Evolutionary conservation across 2,888 invertebrate species (phyloP), one percentile per base, ranked within the genome.

Genomic region (Ophioninae sp.): DNA sequence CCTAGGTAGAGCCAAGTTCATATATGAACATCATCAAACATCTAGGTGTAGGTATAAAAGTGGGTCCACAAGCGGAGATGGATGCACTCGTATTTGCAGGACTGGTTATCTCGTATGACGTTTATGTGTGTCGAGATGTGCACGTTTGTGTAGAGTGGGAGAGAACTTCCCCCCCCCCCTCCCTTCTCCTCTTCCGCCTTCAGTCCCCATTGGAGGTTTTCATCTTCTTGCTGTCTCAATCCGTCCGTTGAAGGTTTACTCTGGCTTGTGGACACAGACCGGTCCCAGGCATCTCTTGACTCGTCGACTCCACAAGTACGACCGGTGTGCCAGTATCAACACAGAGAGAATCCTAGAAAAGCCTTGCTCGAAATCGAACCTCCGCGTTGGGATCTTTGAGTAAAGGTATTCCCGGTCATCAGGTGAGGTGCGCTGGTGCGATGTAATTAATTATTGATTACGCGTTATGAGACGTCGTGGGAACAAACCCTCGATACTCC

Each of bases 401-500:
- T 65, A 71, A n/a, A n/a, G 44, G 56, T 56, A n/a, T 30, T 6
- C n/a, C 3, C 9, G 56, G 20, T 13, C 22, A 20, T 37, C n/a
- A 20, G 39, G 37, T 51, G 59, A 41, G 58, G 41, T 59, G 51
- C 41, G 56, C 74, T 65, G 56, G 20, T 39, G 64, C 79, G n/a
- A 83, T 81, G 84, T 86, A 87, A 89, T 89, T 89, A 89, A 89
- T 89, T 90, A 89, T 90, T 90, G 89, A 90, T 88, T 88, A 88
- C 87, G 86, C 87, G 88, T 88, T 90, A 89, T 90, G 88, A 88
- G 87, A 86, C 85, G 82, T 83, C 87, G 89, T 90, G 89, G 88
- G 90, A 89, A 89, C 87, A 86, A 76, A 65, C 78, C 78, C 85
- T 81, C 82, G 59, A 64, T 71, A 30, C 30, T 37, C 58, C 59